A percentile compares a stretch with the other conserved stretches of the same genome.
phyloP scores from a whole-genome alignment of 2,888 invertebrate species.

The Ophion ellenae region DNA sequence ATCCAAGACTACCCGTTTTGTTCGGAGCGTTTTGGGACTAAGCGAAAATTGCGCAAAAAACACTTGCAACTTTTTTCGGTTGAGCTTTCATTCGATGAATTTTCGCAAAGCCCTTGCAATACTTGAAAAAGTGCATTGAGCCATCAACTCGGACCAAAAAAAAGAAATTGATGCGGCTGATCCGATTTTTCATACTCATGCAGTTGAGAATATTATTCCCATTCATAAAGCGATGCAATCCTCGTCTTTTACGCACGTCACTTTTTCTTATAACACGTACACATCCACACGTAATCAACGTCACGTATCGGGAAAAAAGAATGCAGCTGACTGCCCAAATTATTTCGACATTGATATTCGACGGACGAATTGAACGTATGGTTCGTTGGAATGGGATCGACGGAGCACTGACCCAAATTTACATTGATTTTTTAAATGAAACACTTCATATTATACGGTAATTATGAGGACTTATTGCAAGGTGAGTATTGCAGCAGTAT shows the following conservation, averaged over 20 bases:
- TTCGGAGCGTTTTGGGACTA: background rate
- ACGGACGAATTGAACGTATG: constrained; percentile 55
- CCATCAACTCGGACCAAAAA: too few relatives aligned
- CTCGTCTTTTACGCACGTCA: constrained; percentile 35
- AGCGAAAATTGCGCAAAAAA: background rate
- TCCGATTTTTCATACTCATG: constrained; percentile 28
- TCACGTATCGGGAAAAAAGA: constrained; percentile 23
- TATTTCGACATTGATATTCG: constrained; percentile 70
- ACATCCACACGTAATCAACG: background rate
- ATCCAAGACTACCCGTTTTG: background rate
- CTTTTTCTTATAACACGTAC: constrained; percentile 46
- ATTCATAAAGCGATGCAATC: constrained; percentile 71
- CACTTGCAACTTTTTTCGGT: background rate
- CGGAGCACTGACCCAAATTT: constrained; percentile 31
- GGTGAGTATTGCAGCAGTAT: background rate
- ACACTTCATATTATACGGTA: background rate
- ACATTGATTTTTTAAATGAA: background rate
- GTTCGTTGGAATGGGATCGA: constrained; percentile 1
- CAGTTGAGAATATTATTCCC: constrained; percentile 71
- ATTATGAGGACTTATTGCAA: background rate
- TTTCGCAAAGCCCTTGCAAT: background rate
- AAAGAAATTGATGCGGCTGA: background rate
- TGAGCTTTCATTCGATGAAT: background rate
- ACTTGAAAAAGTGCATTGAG: background rate
- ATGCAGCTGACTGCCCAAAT: constrained; percentile 18